Conservation (phyloP, 2,888 invertebrate genomes). For the Xanthia icteritia region DNA sequence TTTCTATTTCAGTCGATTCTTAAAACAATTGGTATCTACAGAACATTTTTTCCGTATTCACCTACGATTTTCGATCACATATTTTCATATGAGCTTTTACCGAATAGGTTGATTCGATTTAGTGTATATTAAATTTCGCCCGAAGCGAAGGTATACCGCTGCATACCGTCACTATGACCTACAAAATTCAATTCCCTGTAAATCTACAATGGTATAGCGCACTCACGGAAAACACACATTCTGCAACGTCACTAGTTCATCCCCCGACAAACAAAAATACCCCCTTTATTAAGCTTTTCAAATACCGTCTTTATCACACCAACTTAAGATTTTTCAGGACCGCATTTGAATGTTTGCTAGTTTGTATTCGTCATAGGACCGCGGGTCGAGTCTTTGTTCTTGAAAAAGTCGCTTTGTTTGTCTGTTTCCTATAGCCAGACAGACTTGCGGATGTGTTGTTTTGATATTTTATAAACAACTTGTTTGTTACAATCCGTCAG, state of each 20-base stretch:
- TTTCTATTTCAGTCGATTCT: not conserved
- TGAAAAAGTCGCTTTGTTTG: conserved; percentile 81
- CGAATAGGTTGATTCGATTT: conserved; percentile 20
- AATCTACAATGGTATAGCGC: conserved; percentile 65
- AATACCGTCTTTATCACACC: conserved; percentile 57
- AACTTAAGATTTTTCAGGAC: conserved; percentile 41
- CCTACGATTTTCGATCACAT: not conserved
- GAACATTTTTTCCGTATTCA: not conserved
- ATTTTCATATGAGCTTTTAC: not conserved
- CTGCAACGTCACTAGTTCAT: conserved; percentile 72
- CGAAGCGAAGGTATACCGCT: not conserved
- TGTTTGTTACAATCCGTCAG: conserved; percentile 65
- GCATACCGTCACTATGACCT: conserved; percentile 40
- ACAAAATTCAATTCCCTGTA: conserved; percentile 70
- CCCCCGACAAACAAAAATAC: conserved; percentile 31
- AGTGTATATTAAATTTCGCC: conserved; percentile 14
- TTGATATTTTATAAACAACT: conserved; percentile 77
- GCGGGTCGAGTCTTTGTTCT: conserved; percentile 79
- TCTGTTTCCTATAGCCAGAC: conserved; percentile 72
- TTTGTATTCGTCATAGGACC: conserved; percentile 75
- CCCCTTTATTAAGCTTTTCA: conserved; percentile 18
- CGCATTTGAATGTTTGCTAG: conserved; percentile 66
- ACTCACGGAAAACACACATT: conserved; percentile 75
- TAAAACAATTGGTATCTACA: not conserved
- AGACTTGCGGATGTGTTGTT: conserved; percentile 73